These are phyloP conservation scores for Pleuronectes platessa DNA, from an alignment of 2,113 vertebrate species.

Conservation along the genomic window DNA sequence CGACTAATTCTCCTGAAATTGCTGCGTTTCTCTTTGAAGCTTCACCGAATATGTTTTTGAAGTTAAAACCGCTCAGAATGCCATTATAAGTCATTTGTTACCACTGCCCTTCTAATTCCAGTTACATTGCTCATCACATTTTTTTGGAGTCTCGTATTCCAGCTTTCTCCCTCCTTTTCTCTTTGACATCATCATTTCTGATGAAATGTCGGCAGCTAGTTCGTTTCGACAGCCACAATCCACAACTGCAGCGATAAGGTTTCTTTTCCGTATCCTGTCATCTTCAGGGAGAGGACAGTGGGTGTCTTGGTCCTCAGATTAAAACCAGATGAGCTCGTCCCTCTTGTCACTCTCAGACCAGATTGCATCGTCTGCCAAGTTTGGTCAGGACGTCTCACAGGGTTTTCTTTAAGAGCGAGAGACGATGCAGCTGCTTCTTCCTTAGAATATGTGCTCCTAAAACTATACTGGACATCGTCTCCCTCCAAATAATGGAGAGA, in stretches of 20 bases:
- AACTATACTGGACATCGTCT: too few relatives aligned
- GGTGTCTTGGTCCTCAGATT: background rate
- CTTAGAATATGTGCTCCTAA: too few relatives aligned
- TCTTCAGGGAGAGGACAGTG: background rate
- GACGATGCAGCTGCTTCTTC: background rate
- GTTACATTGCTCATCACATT: background rate
- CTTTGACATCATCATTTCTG: background rate
- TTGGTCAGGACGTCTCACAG: background rate
- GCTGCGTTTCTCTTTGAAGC: slow-evolving; percentile 1
- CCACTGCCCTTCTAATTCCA: background rate
- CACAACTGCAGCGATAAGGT: background rate
- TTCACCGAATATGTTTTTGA: background rate
- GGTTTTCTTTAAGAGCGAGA: background rate
- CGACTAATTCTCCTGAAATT: slow-evolving; percentile 5
- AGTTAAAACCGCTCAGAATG: background rate
- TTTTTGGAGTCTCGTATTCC: background rate
- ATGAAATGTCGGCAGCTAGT: slow-evolving; percentile 10
- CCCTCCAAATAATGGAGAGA: too few relatives aligned
- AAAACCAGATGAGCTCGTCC: slow-evolving; percentile 7
- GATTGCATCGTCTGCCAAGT: background rate
- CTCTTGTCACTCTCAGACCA: background rate
- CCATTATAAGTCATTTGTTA: background rate
- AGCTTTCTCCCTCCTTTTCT: background rate
- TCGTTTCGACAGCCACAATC: background rate
- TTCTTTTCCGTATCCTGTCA: slow-evolving; percentile 14